Base-by-base conservation (phyloP, 64 coral and sea anemone species). In the Orbicella faveolata region DNA sequence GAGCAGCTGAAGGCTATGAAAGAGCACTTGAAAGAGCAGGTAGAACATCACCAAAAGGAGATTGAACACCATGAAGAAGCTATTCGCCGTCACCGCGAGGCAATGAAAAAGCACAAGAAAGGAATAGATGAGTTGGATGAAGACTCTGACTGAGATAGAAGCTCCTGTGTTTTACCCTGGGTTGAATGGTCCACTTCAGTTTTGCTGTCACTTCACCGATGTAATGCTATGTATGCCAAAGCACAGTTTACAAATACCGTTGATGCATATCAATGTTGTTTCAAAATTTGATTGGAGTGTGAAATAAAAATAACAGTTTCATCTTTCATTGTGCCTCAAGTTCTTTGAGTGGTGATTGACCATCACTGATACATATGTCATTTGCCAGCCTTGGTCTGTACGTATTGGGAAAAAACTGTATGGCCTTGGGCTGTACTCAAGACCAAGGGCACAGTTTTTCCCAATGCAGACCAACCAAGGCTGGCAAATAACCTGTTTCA, bases 41-140 rank as follows among this genome's bases (percentile, higher is more conserved):
- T 95, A 4, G 69, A 81, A 36, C 87, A 66, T 6, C 77, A 79
- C 23, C 79, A 95, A 55, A 79, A 91, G 48, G 93, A 95, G 66
- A 95, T 95, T 15, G 12, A 91, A 36, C 82, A 87, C 44, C 93
- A 95, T 25, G 76, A 95, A 82, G 89, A 90, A 52, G 75, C 73
- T 11, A 95, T 95, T 73, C 85, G 69, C 36, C 89, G 78, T 8
- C 89, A 95, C 77, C 77, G 80, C 4, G 84, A 90, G 61, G 88
- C 75, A 25, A 55, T 95, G 12, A 54, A 83, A 77, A 79, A 79
- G 34, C 79, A 90, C 57, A 76, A 85, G 80, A 90, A 86, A 64
- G 51, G 89, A 67, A 85, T 91, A 1, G 73, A 91, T 0, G 77
- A 91, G 33, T 23, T 63, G 11, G 68, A 91, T 15, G 36, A 44